A percentile compares a stretch with the other conserved stretches of the same genome.
phyloP scores from a whole-genome alignment of 2,888 invertebrate genomes.

The Smittia aterrima region DNA sequence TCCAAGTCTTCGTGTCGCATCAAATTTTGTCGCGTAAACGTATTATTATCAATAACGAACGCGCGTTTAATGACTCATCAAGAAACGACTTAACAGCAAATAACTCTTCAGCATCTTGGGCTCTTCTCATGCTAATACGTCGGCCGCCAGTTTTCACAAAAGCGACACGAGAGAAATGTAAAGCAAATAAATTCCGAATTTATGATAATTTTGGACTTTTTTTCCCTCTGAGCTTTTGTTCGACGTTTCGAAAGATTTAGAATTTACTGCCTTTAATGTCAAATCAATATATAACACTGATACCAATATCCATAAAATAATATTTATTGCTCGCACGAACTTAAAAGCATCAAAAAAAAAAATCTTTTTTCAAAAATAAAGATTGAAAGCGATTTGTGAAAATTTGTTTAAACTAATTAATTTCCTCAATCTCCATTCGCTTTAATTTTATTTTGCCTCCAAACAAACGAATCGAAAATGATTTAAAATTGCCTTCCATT shows the following conservation, averaged over 20 bases:
- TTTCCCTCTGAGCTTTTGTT: background rate
- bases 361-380: background rate
- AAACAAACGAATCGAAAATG: constrained; percentile 5
- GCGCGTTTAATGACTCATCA: constrained; percentile 11
- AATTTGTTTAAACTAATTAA: constrained; percentile 38
- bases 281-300: constrained; percentile 38
- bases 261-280: constrained; percentile 36
- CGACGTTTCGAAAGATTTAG: background rate
- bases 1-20: too few species aligned
- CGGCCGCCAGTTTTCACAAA: background rate
- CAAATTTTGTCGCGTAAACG: too few species aligned
- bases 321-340: constrained; percentile 27
- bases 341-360: background rate
- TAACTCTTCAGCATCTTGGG: background rate
- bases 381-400: background rate
- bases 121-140: background rate
- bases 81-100: constrained; percentile 7
- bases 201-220: constrained; percentile 33
- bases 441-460: too few species aligned
- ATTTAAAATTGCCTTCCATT: constrained; percentile 38
- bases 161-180: constrained; percentile 3
- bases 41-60: background rate
- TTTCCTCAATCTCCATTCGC: constrained; percentile 10
- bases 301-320: constrained; percentile 39
- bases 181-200: constrained; percentile 24